These are phyloP conservation scores for Colletes collaris DNA, from an alignment of 2,888 invertebrate genomes.

Conservation along the genomic window DNA sequence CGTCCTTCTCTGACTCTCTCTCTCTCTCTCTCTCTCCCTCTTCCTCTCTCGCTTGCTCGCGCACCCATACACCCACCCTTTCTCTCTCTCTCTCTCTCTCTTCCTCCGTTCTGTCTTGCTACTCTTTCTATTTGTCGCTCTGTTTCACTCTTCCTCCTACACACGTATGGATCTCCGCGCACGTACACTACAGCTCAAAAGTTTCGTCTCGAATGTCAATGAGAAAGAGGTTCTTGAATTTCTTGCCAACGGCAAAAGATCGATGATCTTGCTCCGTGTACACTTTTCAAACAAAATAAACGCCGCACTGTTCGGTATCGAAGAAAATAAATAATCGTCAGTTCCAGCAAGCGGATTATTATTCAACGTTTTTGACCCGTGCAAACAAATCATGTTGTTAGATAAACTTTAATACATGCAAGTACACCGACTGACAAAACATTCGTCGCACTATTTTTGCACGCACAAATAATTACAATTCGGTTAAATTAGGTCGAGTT, in stretches of 20 bases:
- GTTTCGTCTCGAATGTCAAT: slow-evolving; percentile 33
- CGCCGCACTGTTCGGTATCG: neutral
- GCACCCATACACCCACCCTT: neutral
- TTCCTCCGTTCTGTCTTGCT: slow-evolving; percentile 31
- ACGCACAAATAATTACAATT: too few relatives aligned
- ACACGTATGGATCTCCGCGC: slow-evolving; percentile 51
- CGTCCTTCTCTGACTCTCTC: slow-evolving; percentile 9
- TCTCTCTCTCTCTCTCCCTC: slow-evolving; percentile 10
- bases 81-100: slow-evolving; percentile 19
- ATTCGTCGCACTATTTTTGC: too few relatives aligned
- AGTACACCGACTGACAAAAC: too few relatives aligned
- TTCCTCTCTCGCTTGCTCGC: neutral
- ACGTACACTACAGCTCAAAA: slow-evolving; percentile 39
- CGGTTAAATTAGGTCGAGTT: too few relatives aligned
- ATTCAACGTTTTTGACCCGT: too few relatives aligned
- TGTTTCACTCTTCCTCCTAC: slow-evolving; percentile 36
- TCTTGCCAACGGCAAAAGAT: neutral
- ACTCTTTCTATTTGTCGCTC: slow-evolving; percentile 7
- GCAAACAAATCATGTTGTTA: too few relatives aligned
- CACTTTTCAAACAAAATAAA: slow-evolving; percentile 1
- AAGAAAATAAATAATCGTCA: too few relatives aligned
- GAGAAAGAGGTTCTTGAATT: slow-evolving; percentile 19
- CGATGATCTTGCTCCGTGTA: neutral
- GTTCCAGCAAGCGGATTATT: too few relatives aligned
- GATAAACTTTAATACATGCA: too few relatives aligned